Conservation (phyloP, 53 echinoderm and acorn worm species). For the Pentamera pediparva region DNA sequence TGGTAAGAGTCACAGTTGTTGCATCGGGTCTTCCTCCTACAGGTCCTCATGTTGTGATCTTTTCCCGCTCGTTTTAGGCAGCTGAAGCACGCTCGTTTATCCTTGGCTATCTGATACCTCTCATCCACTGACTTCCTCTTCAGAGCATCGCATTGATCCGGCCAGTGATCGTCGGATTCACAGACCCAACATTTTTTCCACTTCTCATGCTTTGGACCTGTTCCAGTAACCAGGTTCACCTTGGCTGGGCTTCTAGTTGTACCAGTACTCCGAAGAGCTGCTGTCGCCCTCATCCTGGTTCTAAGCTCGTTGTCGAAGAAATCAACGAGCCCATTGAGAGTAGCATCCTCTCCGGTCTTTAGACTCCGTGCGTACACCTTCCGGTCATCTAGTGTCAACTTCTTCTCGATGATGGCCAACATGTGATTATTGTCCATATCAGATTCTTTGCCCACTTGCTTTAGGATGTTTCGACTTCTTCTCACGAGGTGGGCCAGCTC, state of each 20-base stretch:
- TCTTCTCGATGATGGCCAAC: slow-evolving; percentile 27
- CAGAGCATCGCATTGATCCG: slow-evolving; percentile 44
- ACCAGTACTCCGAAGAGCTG: not conserved
- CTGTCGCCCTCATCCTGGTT: slow-evolving; percentile 32
- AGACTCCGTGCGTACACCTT: slow-evolving; percentile 22
- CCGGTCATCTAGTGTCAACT: slow-evolving; percentile 16
- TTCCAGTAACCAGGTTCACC: not conserved
- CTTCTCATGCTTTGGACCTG: not conserved
- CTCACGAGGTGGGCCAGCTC: slow-evolving; percentile 48
- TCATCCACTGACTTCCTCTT: slow-evolving; percentile 7
- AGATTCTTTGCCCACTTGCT: slow-evolving; percentile 28
- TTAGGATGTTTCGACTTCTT: slow-evolving; percentile 46
- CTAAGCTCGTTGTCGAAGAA: slow-evolving; percentile 19
- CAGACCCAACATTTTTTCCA: slow-evolving; percentile 52
- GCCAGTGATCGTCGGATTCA: slow-evolving; percentile 33
- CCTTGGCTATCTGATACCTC: slow-evolving; percentile 20
- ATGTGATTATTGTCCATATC: slow-evolving; percentile 37
- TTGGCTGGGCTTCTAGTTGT: not conserved
- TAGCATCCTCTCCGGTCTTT: slow-evolving; percentile 5
- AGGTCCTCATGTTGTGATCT: slow-evolving; percentile 40
- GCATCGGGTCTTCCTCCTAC: slow-evolving; percentile 17
- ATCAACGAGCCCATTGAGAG: not conserved
- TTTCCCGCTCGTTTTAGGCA: slow-evolving; percentile 57
- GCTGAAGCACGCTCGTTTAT: slow-evolving; percentile 48
- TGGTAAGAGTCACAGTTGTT: not conserved